Conservation (phyloP, 1,140 invertebrate genomes). For the Apis mellifera region Amel_HAv3.1 CM009932.2:6329501-6330000, state of each 20-base stretch:
- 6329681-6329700: background rate
- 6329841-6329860: background rate
- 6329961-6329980: constrained; percentile 47
- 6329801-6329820: background rate
- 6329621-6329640: background rate
- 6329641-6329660: background rate
- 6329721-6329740: background rate
- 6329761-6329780: background rate
- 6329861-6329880: background rate
- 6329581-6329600: background rate
- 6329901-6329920: background rate
- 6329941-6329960: constrained; percentile 24
- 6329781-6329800: background rate
- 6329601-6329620: background rate
- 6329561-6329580: background rate
- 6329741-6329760: background rate
- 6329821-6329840: background rate
- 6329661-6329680: background rate
- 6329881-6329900: background rate
- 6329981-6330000: constrained; percentile 52
- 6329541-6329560: background rate
- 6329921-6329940: background rate
- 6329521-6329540: background rate
- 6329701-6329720: background rate
- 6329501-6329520: background rate